Percentiles rank a stretch among this genome's conserved stretches.
These are phyloP conservation scores for Sinodicranocentrus sp. DNA, from an alignment of 2,888 invertebrate species.

Conservation along the genomic window DNA sequence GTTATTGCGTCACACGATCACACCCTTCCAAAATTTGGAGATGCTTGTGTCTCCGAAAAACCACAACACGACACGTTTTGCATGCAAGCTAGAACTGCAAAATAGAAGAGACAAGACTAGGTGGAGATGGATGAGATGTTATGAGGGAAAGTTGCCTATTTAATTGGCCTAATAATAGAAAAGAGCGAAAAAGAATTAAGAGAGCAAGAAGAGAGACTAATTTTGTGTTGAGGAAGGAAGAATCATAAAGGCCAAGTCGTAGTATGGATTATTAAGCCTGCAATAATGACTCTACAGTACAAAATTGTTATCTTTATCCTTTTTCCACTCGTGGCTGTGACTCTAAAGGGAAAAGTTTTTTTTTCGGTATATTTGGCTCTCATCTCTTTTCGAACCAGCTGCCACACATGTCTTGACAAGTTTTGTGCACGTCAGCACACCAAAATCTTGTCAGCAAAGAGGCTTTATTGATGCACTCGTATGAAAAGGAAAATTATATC, in stretches of 20 bases:
- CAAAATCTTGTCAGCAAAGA: not conserved
- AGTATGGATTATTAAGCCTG: not conserved
- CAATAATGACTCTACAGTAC: no score
- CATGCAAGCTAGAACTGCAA: not conserved
- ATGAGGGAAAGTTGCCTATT: not conserved
- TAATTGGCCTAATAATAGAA: constrained; percentile 17
- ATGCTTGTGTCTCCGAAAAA: not conserved
- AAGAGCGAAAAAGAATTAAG: not conserved
- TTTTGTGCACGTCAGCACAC: constrained; percentile 6
- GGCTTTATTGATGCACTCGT: no score
- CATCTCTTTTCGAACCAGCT: no score
- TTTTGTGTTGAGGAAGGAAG: not conserved
- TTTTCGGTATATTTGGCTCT: no score
- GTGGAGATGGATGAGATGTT: not conserved
- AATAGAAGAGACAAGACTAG: not conserved
- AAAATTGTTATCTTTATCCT: no score
- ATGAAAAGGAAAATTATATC: no score
- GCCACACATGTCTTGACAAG: no score
- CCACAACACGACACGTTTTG: no score
- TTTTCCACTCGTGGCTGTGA: no score
- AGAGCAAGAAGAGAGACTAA: not conserved
- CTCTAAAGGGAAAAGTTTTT: no score
- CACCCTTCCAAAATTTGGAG: constrained; percentile 5
- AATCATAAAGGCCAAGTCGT: not conserved
- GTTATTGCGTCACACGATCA: constrained; percentile 26